A percentile compares a stretch with the other conserved stretches of the same genome.
phyloP scores from a whole-genome alignment of 2,113 vertebrate species.

The Origma solitaria region DNA sequence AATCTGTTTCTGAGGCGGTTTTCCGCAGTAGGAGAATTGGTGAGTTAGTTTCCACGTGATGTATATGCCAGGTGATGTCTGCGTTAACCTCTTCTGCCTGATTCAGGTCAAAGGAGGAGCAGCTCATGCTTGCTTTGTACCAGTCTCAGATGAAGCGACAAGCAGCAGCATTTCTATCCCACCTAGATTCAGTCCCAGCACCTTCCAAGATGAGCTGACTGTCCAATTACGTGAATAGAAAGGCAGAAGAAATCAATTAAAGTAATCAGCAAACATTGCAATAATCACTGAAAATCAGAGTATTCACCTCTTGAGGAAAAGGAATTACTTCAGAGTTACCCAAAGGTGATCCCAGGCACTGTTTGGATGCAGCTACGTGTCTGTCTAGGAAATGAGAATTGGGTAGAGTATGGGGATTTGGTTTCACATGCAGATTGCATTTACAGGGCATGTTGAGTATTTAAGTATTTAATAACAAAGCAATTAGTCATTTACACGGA shows the following conservation, averaged over 20 bases:
- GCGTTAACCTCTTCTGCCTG: background rate
- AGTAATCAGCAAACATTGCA: background rate
- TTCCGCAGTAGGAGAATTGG: background rate
- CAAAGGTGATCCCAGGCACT: background rate
- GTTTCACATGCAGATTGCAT: background rate
- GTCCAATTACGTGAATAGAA: background rate
- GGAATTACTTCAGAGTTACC: background rate
- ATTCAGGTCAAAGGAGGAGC: background rate
- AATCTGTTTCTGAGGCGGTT: background rate
- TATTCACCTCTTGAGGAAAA: background rate
- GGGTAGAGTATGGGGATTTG: background rate
- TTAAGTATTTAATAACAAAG: constrained; percentile 53
- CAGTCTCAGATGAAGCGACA: background rate
- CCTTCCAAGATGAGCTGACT: background rate
- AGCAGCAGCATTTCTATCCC: background rate
- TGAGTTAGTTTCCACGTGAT: background rate
- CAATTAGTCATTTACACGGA: constrained; percentile 42
- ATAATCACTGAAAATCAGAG: background rate
- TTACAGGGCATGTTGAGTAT: constrained; percentile 25
- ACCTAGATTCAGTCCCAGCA: background rate
- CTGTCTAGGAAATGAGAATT: background rate
- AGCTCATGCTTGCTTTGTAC: background rate
- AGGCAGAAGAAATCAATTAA: background rate
- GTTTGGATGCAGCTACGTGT: background rate
- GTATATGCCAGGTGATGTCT: background rate